Percentiles rank a stretch among this genome's conserved stretches.
These are phyloP conservation scores for Sturmia bella DNA, from an alignment of 2,888 invertebrate species.

Conservation along the genomic window DNA sequence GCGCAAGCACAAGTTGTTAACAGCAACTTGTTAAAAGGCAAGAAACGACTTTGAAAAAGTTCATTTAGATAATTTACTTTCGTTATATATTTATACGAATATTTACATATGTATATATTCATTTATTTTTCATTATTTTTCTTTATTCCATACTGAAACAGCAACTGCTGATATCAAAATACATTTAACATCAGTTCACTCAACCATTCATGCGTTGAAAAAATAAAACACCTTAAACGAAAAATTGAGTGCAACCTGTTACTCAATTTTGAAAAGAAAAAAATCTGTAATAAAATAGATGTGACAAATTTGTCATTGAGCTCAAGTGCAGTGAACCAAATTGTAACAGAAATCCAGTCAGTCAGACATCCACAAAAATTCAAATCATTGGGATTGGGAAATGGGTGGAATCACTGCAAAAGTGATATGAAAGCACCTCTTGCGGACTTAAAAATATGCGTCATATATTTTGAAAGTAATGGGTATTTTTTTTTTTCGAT, in stretches of 20 bases:
- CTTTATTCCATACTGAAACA: conserved; percentile 2
- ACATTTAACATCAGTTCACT: conserved; percentile 25
- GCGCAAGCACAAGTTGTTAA: no score
- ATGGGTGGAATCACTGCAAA: no score
- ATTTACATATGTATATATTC: no score
- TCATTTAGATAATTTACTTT: no score
- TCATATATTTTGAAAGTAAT: no score
- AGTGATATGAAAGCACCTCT: no score
- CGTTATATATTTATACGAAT: no score
- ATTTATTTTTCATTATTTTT: no score
- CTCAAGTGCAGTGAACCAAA: conserved; percentile 53
- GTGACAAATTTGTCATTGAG: conserved; percentile 61
- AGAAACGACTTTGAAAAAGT: conserved; percentile 35
- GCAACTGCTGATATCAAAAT: conserved; percentile 34
- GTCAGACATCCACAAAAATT: conserved; percentile 7
- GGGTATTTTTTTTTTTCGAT: no score
- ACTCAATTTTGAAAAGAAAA: conserved; percentile 24
- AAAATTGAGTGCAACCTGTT: conserved; percentile 27
- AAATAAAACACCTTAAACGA: neutral
- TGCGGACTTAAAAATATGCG: no score
- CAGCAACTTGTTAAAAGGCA: conserved; percentile 46
- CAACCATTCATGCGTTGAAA: conserved; percentile 9
- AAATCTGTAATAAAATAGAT: neutral
- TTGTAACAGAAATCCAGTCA: conserved; percentile 57
- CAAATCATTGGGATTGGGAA: neutral